These are phyloP conservation scores for Glandiceps talaboti DNA, from an alignment of 53 echinoderm and acorn worm genomes.

Conservation along the genomic window DNA sequence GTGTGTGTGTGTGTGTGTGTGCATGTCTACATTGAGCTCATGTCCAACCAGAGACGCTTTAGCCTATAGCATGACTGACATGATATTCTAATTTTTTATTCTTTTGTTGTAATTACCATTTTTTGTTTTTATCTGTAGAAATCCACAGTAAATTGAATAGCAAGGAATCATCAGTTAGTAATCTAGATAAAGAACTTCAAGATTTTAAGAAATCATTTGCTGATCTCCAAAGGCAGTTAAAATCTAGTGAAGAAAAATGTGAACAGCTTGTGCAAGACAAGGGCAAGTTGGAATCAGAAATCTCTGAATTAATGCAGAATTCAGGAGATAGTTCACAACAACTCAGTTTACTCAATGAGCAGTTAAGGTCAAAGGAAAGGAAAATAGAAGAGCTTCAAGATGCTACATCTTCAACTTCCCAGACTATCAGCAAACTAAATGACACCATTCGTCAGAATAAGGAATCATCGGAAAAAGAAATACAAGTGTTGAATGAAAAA, in stretches of 20 bases:
- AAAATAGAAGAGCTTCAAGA: slow-evolving; percentile 78
- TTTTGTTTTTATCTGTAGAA: slow-evolving; percentile 23
- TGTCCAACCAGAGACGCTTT: too few relatives aligned
- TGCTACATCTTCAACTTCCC: slow-evolving; percentile 50
- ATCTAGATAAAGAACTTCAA: slow-evolving; percentile 36
- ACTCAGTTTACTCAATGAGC: slow-evolving; percentile 69
- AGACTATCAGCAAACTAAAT: slow-evolving; percentile 44
- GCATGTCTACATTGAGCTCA: too few relatives aligned
- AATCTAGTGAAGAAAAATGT: slow-evolving; percentile 68
- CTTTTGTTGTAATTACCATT: not conserved
- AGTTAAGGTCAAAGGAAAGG: slow-evolving; percentile 89
- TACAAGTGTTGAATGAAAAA: slow-evolving; percentile 25
- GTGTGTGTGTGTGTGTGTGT: too few relatives aligned
- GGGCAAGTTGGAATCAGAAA: slow-evolving; percentile 78
- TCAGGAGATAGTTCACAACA: slow-evolving; percentile 94
- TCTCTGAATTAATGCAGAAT: slow-evolving; percentile 64
- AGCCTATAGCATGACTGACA: too few relatives aligned
- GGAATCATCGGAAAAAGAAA: slow-evolving; percentile 37
- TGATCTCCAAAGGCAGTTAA: slow-evolving; percentile 76
- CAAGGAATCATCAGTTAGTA: slow-evolving; percentile 45
- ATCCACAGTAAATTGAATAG: slow-evolving; percentile 42
- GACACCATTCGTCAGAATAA: slow-evolving; percentile 54
- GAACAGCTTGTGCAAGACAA: slow-evolving; percentile 80
- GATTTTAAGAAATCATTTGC: slow-evolving; percentile 65
- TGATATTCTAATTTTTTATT: not conserved